Base-by-base conservation (phyloP, 37 sponge, comb jelly and placozoan genomes). In the Hexactinellida sp. region DNA sequence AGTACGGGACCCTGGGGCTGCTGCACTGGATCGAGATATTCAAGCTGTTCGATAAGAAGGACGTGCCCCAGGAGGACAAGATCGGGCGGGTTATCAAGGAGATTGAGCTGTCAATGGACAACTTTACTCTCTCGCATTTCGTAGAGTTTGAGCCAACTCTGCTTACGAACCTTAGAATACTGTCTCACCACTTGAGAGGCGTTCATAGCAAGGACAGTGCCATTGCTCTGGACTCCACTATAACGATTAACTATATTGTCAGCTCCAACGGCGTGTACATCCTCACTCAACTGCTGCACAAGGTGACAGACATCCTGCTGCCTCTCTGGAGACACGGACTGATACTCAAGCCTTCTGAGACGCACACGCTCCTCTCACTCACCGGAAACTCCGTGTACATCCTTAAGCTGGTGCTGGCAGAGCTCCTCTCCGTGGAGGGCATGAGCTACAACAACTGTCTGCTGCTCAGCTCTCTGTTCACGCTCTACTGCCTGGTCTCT, bases 261-360 rank as follows among this genome's bases (percentile, higher is more conserved):
- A n/a, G 76, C 13, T 10, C 76, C 5, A 63, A 63, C 30, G 76
- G 76, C 25, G 30, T 63, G 3, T n/a, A 25, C 76, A 63, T 63
- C 25, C 76, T 63, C 28, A 25, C 76, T 1, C 76, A 63, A 23
- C 76, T 63, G 76, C 25, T 63, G 5, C 30, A 63, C 34, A 63
- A 63, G 76, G 5, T 63, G 32, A n/a, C 76, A 3, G 34, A 28
- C 34, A 63, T 63, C 3, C 76, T 63, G 76, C 76, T 63, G 28
- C 76, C 76, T n/a, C 76, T 63, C 19, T 63, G 76, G 76, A 63
- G 76, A 28, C 76, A 63, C 34, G 76, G 76, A 63, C 34, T 63
- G 5, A n/a, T 63, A 5, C 76, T 63, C 34, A 63, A 63, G 34
- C 76, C 76, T 23, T 63, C 76, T 7, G 76, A 63, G 76, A 63